Conservation (phyloP, 2,888 invertebrate species). For the Ornithoptera priamus region DNA sequence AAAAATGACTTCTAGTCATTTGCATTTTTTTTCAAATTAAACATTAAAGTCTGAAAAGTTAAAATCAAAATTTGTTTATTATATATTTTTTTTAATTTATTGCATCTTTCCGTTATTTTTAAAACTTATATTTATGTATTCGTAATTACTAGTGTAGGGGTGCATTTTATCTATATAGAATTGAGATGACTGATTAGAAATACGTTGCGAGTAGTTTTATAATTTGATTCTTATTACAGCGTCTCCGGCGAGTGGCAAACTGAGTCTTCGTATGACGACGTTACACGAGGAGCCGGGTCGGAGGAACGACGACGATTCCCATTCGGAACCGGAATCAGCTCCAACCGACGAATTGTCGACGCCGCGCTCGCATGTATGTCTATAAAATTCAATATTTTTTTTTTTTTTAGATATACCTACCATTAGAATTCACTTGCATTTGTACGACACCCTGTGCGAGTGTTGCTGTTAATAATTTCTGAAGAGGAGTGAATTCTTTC, state of each 20-base stretch:
- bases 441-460: no score
- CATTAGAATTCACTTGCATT: background rate
- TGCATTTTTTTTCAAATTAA: no score
- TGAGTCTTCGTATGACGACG: slow-evolving; percentile 94
- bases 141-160: background rate
- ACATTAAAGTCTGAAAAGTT: background rate
- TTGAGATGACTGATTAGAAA: background rate
- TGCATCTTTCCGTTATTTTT: background rate
- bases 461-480: no score
- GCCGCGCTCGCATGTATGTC: slow-evolving; percentile 62
- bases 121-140: background rate
- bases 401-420: background rate
- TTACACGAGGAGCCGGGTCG: slow-evolving; percentile 90
- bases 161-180: background rate
- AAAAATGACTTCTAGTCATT: no score
- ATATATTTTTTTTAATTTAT: background rate
- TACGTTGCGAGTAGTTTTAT: background rate
- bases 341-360: slow-evolving; percentile 64
- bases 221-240: slow-evolving; percentile 76
- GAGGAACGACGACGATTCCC: slow-evolving; percentile 71
- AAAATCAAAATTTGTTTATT: background rate
- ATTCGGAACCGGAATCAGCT: slow-evolving; percentile 72
- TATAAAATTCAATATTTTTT: no score
- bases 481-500: no score
- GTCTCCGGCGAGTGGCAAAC: slow-evolving; percentile 91